phyloP scores from a whole-genome alignment of 2,797 vertebrate species.

The Artibeus jamaicensis region DNA sequence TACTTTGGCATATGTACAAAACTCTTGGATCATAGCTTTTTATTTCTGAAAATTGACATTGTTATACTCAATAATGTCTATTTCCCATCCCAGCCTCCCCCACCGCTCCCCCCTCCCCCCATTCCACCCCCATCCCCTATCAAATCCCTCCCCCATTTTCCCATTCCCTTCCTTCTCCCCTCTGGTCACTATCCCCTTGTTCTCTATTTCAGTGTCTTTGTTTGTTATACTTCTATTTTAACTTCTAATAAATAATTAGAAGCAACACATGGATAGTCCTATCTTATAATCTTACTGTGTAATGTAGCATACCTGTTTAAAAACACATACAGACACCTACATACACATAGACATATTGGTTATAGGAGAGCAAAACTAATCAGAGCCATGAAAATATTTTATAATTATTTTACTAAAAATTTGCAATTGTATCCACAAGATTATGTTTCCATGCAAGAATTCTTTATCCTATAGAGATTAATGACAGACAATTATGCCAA shows the following conservation, averaged over 20 bases:
- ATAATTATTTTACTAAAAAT: neutral
- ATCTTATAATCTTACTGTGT: neutral
- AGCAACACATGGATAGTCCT: no score
- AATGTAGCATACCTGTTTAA: neutral
- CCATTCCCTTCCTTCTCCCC: no score
- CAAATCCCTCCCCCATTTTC: no score
- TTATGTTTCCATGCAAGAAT: neutral
- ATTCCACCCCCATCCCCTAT: no score
- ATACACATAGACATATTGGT: neutral
- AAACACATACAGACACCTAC: neutral
- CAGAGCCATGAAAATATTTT: neutral
- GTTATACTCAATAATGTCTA: no score
- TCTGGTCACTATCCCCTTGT: no score
- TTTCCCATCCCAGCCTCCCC: no score
- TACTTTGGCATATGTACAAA: neutral
- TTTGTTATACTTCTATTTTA: neutral
- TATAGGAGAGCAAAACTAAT: neutral
- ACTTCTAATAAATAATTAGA: no score
- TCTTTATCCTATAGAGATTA: neutral
- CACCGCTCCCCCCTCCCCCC: no score
- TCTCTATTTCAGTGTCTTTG: no score
- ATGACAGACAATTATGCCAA: neutral
- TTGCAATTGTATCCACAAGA: neutral
- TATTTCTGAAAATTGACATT: neutral
- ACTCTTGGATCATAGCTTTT: neutral